Evolutionary conservation across 2,797 vertebrate genomes (phyloP).

Genomic region (Muraenolepis orangiensis): DNA sequence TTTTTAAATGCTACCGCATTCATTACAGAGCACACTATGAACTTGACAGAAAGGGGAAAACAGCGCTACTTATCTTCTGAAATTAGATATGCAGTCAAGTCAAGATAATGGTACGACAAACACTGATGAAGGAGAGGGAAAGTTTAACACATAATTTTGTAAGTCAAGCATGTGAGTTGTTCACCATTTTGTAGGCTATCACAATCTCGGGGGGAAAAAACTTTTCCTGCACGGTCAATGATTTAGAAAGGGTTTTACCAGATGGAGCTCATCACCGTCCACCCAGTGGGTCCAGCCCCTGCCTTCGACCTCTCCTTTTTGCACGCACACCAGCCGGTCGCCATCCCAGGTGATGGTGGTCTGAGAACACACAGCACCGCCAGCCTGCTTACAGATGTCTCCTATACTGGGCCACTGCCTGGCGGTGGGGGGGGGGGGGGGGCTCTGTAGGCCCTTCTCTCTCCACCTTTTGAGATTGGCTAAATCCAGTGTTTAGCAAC

Average conservation of each 20-base stretch:
- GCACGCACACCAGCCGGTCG: conserved; percentile 88
- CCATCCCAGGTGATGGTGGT: conserved; percentile 89
- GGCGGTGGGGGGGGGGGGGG: no score
- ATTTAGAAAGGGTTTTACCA: conserved; percentile 77
- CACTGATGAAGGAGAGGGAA: background rate
- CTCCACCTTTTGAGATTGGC: background rate
- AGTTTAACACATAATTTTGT: background rate
- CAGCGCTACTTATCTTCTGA: background rate
- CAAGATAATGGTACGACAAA: conserved; percentile 25
- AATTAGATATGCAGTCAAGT: conserved; percentile 32
- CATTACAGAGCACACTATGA: conserved; percentile 37
- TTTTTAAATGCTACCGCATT: conserved; percentile 53
- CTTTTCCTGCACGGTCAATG: background rate
- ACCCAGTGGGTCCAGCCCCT: conserved; percentile 96
- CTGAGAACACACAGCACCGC: conserved; percentile 62
- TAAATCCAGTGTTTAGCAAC: background rate
- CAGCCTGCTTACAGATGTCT: background rate
- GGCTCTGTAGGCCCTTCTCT: no score
- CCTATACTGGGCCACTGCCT: background rate
- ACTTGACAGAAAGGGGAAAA: conserved; percentile 27
- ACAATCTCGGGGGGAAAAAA: no score
- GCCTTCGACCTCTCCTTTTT: conserved; percentile 90
- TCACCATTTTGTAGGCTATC: background rate
- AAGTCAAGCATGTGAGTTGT: background rate
- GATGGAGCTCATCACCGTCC: conserved; percentile 87